phyloP scores from a whole-genome alignment of 2,888 invertebrate genomes.

The Dexiosoma caninum region DNA sequence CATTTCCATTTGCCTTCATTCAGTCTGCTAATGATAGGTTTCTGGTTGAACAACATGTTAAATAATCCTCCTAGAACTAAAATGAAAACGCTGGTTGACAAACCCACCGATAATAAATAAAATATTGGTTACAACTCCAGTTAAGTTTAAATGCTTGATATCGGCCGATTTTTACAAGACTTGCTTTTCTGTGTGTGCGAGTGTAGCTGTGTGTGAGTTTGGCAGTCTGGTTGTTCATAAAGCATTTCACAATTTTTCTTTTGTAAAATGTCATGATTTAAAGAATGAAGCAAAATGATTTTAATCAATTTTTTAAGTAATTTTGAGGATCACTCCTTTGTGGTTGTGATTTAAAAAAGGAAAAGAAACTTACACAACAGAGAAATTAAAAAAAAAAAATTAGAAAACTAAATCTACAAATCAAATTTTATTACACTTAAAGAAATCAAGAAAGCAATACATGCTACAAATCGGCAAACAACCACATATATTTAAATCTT shows the following conservation, averaged over 20 bases:
- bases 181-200: neutral
- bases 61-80: constrained; percentile 60
- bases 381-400: neutral
- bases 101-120: constrained; percentile 60
- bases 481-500: too few relatives aligned
- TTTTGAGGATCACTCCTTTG: constrained; percentile 66
- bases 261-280: constrained; percentile 57
- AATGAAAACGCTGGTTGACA: constrained; percentile 58
- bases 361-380: neutral
- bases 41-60: constrained; percentile 54
- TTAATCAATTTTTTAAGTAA: constrained; percentile 64
- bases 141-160: constrained; percentile 11
- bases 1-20: constrained; percentile 11
- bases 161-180: neutral
- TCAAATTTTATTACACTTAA: constrained; percentile 1
- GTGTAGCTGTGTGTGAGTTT: neutral
- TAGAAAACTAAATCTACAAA: constrained; percentile 43
- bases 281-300: constrained; percentile 61
- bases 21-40: constrained; percentile 52
- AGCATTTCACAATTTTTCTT: constrained; percentile 17
- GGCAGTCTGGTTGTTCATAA: constrained; percentile 14
- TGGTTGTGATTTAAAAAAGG: constrained; percentile 48
- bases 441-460: neutral
- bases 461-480: too few relatives aligned
- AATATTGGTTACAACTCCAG: constrained; percentile 52